phyloP scores from a whole-genome alignment of 2,888 invertebrate genomes.

The Tinea trinotella region DNA sequence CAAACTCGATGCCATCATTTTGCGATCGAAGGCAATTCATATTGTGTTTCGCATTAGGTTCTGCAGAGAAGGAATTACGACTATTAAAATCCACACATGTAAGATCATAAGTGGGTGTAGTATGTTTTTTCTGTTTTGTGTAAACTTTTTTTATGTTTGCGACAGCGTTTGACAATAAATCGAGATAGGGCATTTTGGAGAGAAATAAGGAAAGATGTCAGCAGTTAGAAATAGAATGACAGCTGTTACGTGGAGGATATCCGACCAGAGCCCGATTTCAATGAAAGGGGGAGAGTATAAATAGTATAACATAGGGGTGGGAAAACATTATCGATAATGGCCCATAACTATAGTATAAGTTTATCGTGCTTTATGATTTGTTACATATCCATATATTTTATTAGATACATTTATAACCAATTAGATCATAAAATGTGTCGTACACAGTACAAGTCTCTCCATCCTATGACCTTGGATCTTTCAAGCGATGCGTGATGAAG shows the following conservation, averaged over 20 bases:
- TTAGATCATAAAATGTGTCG: too few relatives aligned
- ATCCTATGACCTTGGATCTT: too few relatives aligned
- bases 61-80: not conserved
- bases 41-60: slow-evolving; percentile 12
- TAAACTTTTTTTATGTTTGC: slow-evolving; percentile 23
- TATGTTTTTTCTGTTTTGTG: not conserved
- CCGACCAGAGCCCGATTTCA: slow-evolving; percentile 46
- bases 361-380: not conserved
- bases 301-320: not conserved
- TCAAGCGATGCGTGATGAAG: too few relatives aligned
- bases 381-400: not conserved
- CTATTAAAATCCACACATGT: slow-evolving; percentile 14
- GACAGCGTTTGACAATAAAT: slow-evolving; percentile 15
- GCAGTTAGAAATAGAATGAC: slow-evolving; percentile 58
- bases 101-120: slow-evolving; percentile 19
- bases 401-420: too few relatives aligned
- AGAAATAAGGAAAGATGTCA: slow-evolving; percentile 42
- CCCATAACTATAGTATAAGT: not conserved
- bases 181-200: slow-evolving; percentile 25
- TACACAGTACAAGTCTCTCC: too few relatives aligned
- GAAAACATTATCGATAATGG: slow-evolving; percentile 6
- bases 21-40: slow-evolving; percentile 55
- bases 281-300: slow-evolving; percentile 25
- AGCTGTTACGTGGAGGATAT: slow-evolving; percentile 54
- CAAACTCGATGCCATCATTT: slow-evolving; percentile 36